Evolutionary conservation across 2,113 vertebrate species (phyloP), one percentile per base, ranked within the genome.

Genomic region (Hassar affinis): DNA sequence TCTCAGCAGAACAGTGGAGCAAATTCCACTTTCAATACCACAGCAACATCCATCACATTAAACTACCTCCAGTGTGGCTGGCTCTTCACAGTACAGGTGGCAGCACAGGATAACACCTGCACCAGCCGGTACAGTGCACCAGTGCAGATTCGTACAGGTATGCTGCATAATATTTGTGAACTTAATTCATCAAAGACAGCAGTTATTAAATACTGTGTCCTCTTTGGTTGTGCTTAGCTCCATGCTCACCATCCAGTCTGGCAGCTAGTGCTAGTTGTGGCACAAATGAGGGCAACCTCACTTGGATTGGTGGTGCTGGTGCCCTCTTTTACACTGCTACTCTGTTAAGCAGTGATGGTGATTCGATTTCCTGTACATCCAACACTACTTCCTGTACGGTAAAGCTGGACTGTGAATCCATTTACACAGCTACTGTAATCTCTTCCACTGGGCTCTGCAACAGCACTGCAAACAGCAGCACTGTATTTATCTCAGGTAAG

Each of bases 401-500:
- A 33, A 88, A 82, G 68, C 76, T 94, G 82, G 89, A 94, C 62
- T 95, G 94, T 57, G 91, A 90, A 2, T 66, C 33, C 8, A 57
- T 42, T 9, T 94, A 95, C 85, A 84, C 86, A 0, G 92, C 90
- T 0, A 83, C 90, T 4, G 91, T 95, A 30, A 52, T 93, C 12
- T 92, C 93, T 10, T 90, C 89, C 7, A 91, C 85, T 47, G 84
- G 27, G 0, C 78, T 83, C 0, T 95, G 95, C 87, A 90, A 92
- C 91, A 95, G 94, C 87, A 87, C 76, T 20, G 5, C 15, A 0
- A 89, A 83, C 25, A 76, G 69, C 68, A 47, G 49, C 12, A n/a
- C 90, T 11, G 76, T 79, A 0, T 93, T 94, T 83, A 1, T 79
- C 78, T 94, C 94, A 51, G 93, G 94, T 95, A 91, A 42, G 33